phyloP scores from a whole-genome alignment of 2,797 vertebrate species.

The Argyrosomus regius region DNA sequence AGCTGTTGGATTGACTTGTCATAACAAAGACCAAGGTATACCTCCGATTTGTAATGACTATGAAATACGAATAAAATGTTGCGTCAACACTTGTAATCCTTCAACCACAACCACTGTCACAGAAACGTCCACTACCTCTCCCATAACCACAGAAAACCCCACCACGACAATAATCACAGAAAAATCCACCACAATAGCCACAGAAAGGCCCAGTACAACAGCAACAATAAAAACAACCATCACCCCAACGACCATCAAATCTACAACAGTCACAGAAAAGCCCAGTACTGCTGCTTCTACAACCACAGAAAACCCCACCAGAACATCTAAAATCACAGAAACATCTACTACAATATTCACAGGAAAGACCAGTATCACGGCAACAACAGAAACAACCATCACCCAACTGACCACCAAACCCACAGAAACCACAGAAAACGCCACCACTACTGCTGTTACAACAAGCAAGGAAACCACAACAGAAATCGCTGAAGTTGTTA shows the following conservation, averaged over 20 bases:
- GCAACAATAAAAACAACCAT: not conserved
- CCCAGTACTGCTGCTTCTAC: not conserved
- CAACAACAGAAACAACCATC: not conserved
- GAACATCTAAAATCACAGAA: not conserved
- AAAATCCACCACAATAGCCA: not conserved
- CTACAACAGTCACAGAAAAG: not conserved
- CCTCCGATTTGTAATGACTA: constrained; percentile 83
- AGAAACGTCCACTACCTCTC: not conserved
- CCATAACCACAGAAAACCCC: not conserved
- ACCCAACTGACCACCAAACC: not conserved
- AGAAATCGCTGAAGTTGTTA: not conserved
- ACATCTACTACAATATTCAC: not conserved
- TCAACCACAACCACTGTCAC: not conserved
- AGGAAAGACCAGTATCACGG: not conserved
- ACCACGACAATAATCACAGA: not conserved
- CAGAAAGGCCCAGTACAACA: not conserved
- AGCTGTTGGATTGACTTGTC: constrained; percentile 82
- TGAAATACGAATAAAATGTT: constrained; percentile 86
- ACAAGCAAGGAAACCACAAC: not conserved
- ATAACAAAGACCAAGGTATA: constrained; percentile 64
- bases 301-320: not conserved
- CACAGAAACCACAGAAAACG: not conserved
- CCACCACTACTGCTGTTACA: not conserved
- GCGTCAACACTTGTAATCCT: constrained; percentile 33
- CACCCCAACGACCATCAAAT: not conserved